Evolutionary conservation across 2,797 vertebrate species (phyloP).

Genomic region (Pipistrellus pipistrellus): DNA sequence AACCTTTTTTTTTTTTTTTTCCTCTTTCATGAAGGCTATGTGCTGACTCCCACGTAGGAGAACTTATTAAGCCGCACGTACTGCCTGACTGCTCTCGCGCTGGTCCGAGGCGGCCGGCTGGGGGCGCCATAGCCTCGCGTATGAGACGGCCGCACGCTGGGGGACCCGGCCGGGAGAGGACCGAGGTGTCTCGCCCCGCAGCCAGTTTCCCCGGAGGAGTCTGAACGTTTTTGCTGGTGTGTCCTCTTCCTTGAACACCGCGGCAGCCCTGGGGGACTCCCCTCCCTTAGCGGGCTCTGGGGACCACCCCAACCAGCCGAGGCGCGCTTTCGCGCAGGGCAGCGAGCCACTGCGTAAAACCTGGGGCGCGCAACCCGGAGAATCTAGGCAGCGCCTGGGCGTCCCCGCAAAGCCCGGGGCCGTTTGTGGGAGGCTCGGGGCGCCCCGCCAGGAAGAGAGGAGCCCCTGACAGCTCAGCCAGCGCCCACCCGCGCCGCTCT

Average conservation of each 20-base stretch:
- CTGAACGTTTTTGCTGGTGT: background rate
- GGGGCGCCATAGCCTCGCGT: constrained; percentile 57
- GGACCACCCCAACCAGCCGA: constrained; percentile 60
- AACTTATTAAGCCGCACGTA: constrained; percentile 82
- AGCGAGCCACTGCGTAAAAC: constrained; percentile 9
- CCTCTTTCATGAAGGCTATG: constrained; percentile 81
- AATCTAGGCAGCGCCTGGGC: constrained; percentile 17
- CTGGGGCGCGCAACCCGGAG: constrained; percentile 8
- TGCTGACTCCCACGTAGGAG: constrained; percentile 85
- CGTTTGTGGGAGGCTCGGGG: background rate
- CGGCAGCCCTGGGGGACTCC: constrained; percentile 79
- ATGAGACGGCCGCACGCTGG: background rate
- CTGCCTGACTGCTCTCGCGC: background rate
- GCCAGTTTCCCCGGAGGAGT: background rate
- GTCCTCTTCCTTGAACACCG: constrained; percentile 80
- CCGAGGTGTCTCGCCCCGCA: background rate
- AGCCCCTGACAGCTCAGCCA: background rate
- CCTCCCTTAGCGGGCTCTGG: constrained; percentile 84
- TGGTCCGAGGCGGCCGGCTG: background rate
- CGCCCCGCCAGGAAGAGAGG: background rate
- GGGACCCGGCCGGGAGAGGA: rapidly evolving
- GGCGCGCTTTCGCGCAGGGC: background rate
- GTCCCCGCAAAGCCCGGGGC: background rate
- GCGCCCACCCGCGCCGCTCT: background rate
- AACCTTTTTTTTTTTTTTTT: constrained; percentile 63